These are phyloP conservation scores for Xiphias gladius DNA, from an alignment of 2,113 vertebrate species.

Conservation along the genomic window DNA sequence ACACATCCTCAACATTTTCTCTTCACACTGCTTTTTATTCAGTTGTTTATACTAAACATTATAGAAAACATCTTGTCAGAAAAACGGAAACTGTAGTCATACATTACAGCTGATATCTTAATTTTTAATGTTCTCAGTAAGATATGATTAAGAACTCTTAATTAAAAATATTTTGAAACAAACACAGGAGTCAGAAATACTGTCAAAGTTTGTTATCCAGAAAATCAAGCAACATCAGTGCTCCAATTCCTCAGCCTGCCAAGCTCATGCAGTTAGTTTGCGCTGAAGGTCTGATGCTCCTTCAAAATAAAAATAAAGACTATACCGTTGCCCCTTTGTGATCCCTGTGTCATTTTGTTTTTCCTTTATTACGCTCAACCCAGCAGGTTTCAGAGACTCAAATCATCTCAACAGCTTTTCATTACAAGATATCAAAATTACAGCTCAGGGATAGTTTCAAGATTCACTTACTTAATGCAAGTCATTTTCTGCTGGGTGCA, in stretches of 20 bases:
- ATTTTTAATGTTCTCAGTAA: neutral
- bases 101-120: neutral
- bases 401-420: neutral
- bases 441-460: neutral
- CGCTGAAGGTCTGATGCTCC: neutral
- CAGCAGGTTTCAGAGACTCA: neutral
- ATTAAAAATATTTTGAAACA: neutral
- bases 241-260: neutral
- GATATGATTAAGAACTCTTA: neutral
- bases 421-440: neutral
- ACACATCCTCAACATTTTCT: neutral
- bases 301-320: neutral
- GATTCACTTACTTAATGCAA: neutral
- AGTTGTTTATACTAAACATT: neutral
- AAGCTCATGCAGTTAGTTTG: neutral
- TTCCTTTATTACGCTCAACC: neutral
- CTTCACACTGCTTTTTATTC: neutral
- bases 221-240: neutral
- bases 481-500: neutral
- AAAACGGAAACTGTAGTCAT: neutral
- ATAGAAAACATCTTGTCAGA: neutral
- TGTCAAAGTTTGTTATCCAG: neutral
- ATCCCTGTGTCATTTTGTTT: neutral
- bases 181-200: conserved; percentile 16
- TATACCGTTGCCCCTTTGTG: neutral